Percentiles rank a stretch among this genome's conserved stretches.
These are phyloP conservation scores for Rhineura floridana DNA, from an alignment of 2,113 vertebrate genomes.

Conservation along the genomic window DNA sequence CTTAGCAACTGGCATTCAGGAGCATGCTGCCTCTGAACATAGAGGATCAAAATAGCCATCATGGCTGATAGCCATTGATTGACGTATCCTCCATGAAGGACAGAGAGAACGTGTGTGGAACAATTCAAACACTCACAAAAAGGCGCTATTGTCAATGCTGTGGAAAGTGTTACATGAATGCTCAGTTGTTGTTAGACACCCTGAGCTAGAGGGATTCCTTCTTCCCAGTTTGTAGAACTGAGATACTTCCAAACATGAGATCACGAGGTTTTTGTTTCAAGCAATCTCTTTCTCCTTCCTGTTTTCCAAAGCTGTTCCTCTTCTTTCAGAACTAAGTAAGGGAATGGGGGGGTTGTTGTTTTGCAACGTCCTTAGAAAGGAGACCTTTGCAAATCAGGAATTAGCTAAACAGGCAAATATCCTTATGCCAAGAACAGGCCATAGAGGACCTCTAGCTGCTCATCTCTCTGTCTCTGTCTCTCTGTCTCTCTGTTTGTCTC, in stretches of 20 bases:
- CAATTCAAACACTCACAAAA: background rate
- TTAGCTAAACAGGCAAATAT: conserved; percentile 52
- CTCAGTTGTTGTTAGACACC: too few species aligned
- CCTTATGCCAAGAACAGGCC: conserved; percentile 52
- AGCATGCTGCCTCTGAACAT: background rate
- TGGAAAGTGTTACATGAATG: background rate
- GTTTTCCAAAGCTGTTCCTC: conserved; percentile 5
- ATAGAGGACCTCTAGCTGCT: conserved; percentile 44
- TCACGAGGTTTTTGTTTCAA: background rate
- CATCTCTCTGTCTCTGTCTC: too few species aligned
- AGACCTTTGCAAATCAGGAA: conserved; percentile 58
- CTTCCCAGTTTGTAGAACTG: background rate
- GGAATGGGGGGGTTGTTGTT: background rate
- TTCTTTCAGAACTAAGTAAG: background rate
- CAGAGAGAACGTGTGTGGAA: background rate
- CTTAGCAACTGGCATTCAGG: background rate
- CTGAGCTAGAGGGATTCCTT: conserved; percentile 23
- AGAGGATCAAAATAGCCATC: background rate
- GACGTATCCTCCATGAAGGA: background rate
- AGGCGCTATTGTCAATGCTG: too few species aligned
- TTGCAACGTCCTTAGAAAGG: conserved; percentile 37
- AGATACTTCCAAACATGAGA: background rate
- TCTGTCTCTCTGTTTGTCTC: too few species aligned
- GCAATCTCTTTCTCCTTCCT: conserved; percentile 20
- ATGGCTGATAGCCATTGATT: background rate